These are phyloP conservation scores for Varecia variegata DNA, from an alignment of 2,797 vertebrate genomes.

Conservation along the genomic window DNA sequence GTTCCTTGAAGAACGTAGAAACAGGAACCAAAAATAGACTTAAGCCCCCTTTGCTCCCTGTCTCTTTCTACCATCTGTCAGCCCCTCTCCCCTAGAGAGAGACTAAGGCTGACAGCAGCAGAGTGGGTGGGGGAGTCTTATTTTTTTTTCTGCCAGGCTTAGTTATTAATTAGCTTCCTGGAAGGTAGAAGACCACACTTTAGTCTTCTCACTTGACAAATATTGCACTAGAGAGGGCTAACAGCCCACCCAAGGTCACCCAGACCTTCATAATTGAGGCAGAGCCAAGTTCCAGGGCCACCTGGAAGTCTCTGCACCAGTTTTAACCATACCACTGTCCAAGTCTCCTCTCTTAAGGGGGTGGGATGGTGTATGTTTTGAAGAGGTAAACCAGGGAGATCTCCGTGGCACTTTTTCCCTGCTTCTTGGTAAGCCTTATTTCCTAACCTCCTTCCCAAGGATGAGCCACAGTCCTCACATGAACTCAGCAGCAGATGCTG, in stretches of 20 bases:
- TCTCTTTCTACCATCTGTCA: slow-evolving; percentile 69
- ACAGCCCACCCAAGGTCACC: background rate
- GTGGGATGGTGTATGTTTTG: background rate
- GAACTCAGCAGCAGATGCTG: slow-evolving; percentile 71
- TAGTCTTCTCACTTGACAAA: slow-evolving; percentile 56
- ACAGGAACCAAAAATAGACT: slow-evolving; percentile 62
- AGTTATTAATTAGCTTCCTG: slow-evolving; percentile 64
- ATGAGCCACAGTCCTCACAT: slow-evolving; percentile 63
- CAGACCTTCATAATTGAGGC: background rate
- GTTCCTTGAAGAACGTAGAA: slow-evolving; percentile 59
- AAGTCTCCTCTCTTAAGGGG: background rate
- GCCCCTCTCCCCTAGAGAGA: slow-evolving; percentile 60
- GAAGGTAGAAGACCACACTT: slow-evolving; percentile 4
- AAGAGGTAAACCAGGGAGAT: background rate
- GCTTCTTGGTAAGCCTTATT: slow-evolving; percentile 64
- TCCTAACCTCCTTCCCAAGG: slow-evolving; percentile 57
- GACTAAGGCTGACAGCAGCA: slow-evolving; percentile 53
- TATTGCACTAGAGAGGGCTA: slow-evolving; percentile 17
- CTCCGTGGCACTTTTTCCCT: slow-evolving; percentile 10
- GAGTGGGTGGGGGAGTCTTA: slow-evolving; percentile 41
- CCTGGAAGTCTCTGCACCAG: background rate
- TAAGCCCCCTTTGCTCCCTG: slow-evolving; percentile 59
- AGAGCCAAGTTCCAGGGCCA: background rate
- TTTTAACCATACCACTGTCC: background rate
- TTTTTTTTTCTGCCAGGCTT: slow-evolving; percentile 59